Base-by-base conservation (phyloP, 2,797 vertebrate species). In the Crocidura indochinensis region DNA sequence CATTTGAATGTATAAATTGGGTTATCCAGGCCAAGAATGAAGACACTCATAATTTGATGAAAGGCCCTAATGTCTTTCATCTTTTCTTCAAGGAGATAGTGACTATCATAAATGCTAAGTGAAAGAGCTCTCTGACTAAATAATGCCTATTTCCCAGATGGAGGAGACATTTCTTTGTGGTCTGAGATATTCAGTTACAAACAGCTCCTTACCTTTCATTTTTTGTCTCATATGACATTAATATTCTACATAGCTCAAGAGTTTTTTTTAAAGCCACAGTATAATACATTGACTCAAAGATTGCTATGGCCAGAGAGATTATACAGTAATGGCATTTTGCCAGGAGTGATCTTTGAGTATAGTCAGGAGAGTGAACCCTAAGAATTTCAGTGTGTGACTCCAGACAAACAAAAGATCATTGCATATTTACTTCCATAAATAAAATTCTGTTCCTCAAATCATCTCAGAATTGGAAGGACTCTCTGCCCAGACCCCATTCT, bases 391-490 rank as follows among this genome's bases (percentile, higher is more conserved):
- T 53, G 51, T 53, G 51, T 53, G 51, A 17, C 51, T 17, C 10
- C 51, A 53, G 51, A 53, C 51, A 53, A 38, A 53, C 14, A 53
- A 53, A 53, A 14, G 12, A 78, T 29, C 69, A 20, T 88, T 94
- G 71, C 47, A 83, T 92, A 56, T 84, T 92, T 95, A 64, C 27
- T 85, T 93, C 87, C 24, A 72, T 38, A 87, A 84, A 69, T 74
- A 47, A 77, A 94, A 85, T 93, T 78, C 46, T 90, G 22, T 90
- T 94, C 17, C n/a, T 9, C 38, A 2, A 38, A 2, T 38, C 82
- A 24, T 86, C 44, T 87, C 44, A 84, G 65, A 92, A 89, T n/a
- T 79, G 31, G 22, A 56, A 82, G 64, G 89, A 65, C 5, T 38
- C 38, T 9, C 24, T 86, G 38, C 72, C 12, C 20, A 78, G 80